Percentiles rank a stretch among this genome's conserved stretches.
Evolutionary conservation across 2,113 vertebrate species (phyloP).

Genomic region (Ameiurus melas): DNA sequence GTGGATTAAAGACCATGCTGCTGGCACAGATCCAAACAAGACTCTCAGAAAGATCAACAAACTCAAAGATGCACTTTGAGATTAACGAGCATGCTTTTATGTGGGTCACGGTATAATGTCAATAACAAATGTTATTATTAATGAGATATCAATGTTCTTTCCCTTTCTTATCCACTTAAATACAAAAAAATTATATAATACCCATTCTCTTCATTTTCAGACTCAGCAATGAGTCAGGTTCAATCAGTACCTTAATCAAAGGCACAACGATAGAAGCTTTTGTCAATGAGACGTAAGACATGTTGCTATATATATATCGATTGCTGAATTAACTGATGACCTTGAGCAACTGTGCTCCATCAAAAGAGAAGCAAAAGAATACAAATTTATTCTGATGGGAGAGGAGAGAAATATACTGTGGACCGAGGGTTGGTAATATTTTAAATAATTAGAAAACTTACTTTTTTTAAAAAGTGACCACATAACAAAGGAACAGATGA

Average conservation of each 20-base stretch:
- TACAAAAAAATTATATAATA: neutral
- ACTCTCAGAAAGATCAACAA: slow-evolving; percentile 35
- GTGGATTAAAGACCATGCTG: slow-evolving; percentile 30
- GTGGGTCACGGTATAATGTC: slow-evolving; percentile 19
- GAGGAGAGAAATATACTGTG: neutral
- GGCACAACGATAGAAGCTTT: neutral
- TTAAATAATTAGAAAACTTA: neutral
- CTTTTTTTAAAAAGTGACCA: neutral
- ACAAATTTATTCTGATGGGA: neutral
- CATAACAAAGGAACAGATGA: neutral
- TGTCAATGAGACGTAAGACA: slow-evolving; percentile 29
- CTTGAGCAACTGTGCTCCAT: slow-evolving; percentile 29
- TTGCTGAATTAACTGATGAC: slow-evolving; percentile 32
- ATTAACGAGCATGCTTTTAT: slow-evolving; percentile 25
- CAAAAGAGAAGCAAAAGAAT: slow-evolving; percentile 5
- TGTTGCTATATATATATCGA: slow-evolving; percentile 43
- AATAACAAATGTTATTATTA: slow-evolving; percentile 8
- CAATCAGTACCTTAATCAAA: neutral
- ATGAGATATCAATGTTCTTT: neutral
- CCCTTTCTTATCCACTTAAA: neutral
- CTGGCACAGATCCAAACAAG: slow-evolving; percentile 33
- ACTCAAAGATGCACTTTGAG: slow-evolving; percentile 23
- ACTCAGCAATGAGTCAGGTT: neutral
- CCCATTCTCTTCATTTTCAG: slow-evolving; percentile 1
- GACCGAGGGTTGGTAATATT: neutral